Base-by-base conservation (phyloP, 2,113 vertebrate species). In the Verasper variegatus region DNA sequence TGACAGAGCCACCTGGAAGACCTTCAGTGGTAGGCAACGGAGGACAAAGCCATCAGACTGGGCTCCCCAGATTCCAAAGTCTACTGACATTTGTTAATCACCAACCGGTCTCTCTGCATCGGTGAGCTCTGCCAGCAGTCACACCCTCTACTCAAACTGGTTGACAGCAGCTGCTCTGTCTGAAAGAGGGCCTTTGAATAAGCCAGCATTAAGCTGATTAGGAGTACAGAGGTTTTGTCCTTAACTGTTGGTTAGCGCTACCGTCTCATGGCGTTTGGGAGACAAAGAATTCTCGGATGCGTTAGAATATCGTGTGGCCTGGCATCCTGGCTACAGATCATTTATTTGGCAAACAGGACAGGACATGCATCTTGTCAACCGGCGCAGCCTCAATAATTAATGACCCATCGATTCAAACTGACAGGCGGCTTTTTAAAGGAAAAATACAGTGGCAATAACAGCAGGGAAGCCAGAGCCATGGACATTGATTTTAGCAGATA, bases 21-120 rank as follows among this genome's bases (percentile, higher is more conserved):
- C 91, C 89, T 96, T 94, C 92, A 88, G 90, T 92, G 86, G 85
- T 49, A 83, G 86, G 88, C 89, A 73, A 88, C 88, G 94, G 92
- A 96, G 95, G 95, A 97, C 95, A 96, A 95, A 95, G 93, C 95
- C 95, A 95, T 95, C 95, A 83, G 93, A 95, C 92, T 94, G 91
- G 92, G 94, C 93, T 95, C 94, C 95, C 94, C 94, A 96, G 96
- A 97, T 97, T 98, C 97, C 97, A 98, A 98, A 97, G 97, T 98
- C 97, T 97, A 97, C 96, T 95, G 95, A 96, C 95, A 94, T 97
- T 97, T 97, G 96, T 98, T 98, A 97, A 98, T 97, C 96, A 97
- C 97, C 96, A 97, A 97, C 96, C 96, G 95, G 96, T 93, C 95
- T 94, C 95, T 95, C 96, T 95, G 96, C 96, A 95, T 96, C 91